Conservation (phyloP, 2,797 vertebrate species). For the Melopsittacus undulatus region DNA sequence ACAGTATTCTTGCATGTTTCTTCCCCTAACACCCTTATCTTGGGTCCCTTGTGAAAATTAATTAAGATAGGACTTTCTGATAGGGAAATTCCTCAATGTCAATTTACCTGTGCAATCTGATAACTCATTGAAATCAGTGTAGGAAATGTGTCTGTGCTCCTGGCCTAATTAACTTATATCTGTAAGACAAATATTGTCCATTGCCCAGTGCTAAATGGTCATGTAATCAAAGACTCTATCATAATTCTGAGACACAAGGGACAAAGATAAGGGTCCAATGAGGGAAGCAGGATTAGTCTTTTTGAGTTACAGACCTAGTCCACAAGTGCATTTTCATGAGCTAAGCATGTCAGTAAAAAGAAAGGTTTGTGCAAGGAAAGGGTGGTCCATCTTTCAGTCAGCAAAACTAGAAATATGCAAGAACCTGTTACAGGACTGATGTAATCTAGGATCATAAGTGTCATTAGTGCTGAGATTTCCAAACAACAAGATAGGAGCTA, state of each 20-base stretch:
- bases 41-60: slow-evolving; percentile 43
- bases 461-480: not conserved
- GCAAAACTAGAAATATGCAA: not conserved
- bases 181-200: slow-evolving; percentile 41
- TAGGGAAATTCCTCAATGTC: slow-evolving; percentile 38
- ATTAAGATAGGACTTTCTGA: slow-evolving; percentile 58
- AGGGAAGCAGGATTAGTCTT: not conserved
- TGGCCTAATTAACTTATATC: slow-evolving; percentile 12
- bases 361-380: not conserved
- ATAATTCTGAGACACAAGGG: not conserved
- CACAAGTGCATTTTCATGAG: not conserved
- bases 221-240: slow-evolving; percentile 10
- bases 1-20: not conserved
- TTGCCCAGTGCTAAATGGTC: not conserved
- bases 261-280: slow-evolving; percentile 21
- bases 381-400: not conserved
- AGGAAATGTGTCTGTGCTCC: not conserved
- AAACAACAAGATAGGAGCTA: not conserved
- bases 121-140: slow-evolving; percentile 24
- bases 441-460: not conserved
- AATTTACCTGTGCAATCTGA: slow-evolving; percentile 55
- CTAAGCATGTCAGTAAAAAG: not conserved
- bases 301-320: not conserved
- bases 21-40: slow-evolving; percentile 43
- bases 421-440: not conserved